Conservation (phyloP, 1,140 invertebrate species). For the Camponotus vicinus region DNA sequence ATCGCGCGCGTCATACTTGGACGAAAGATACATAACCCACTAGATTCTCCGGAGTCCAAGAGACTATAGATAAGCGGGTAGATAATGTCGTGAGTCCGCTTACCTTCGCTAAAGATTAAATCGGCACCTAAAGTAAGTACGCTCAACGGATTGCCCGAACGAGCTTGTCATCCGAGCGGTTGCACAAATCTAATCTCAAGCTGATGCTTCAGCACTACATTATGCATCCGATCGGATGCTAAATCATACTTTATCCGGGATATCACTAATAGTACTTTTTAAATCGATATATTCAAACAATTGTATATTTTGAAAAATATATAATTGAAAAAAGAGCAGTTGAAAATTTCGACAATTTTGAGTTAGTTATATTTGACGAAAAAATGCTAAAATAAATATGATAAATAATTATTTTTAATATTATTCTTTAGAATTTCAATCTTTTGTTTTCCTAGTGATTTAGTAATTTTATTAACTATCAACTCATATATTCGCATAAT, state of each 20-base stretch:
- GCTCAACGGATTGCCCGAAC: not conserved
- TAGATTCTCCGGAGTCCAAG: conserved; percentile 7
- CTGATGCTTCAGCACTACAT: not conserved
- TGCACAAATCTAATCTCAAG: not conserved
- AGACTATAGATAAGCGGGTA: conserved; percentile 25
- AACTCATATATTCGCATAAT: no score
- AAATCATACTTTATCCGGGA: not conserved
- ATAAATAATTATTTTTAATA: no score
- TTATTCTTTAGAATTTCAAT: no score
- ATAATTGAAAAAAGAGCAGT: no score
- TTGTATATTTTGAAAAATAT: no score
- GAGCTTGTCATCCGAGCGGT: not conserved
- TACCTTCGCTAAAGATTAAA: conserved; percentile 14
- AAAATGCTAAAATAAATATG: no score
- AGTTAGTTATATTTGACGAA: no score
- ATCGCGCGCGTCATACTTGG: conserved; percentile 10
- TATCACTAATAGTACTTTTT: not conserved
- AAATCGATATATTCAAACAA: not conserved
- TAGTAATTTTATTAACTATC: no score
- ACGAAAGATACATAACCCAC: conserved; percentile 13
- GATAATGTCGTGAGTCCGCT: conserved; percentile 9
- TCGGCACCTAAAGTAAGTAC: conserved; percentile 23
- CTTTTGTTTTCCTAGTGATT: no score
- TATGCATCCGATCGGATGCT: not conserved
- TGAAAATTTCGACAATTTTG: no score